Evolutionary conservation across 2,888 invertebrate species (phyloP).

Genomic region (Alviniconcha strummeri): DNA sequence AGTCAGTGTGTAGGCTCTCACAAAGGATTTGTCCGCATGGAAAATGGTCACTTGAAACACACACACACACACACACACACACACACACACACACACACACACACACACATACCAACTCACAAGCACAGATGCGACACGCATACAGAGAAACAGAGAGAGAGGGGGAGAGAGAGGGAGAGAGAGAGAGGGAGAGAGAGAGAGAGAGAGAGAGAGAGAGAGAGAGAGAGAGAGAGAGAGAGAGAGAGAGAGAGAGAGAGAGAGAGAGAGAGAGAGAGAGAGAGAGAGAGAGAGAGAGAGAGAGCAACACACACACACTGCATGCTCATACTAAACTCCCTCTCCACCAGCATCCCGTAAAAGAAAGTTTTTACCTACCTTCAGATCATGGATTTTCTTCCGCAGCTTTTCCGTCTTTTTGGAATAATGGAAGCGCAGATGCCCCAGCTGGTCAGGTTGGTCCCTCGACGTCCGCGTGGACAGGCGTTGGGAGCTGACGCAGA

Average conservation of each 20-base stretch:
- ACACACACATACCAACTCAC: background rate
- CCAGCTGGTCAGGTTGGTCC: background rate
- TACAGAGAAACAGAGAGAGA: too few relatives aligned
- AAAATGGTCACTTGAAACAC: background rate
- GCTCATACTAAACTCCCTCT: too few relatives aligned
- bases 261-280: too few relatives aligned
- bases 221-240: background rate
- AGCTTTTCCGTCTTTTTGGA: constrained; percentile 4
- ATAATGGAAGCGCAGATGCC: background rate
- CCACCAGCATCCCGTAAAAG: too few relatives aligned
- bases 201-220: background rate
- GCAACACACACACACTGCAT: too few relatives aligned
- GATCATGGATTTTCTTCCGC: background rate
- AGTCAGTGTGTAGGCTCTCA: background rate
- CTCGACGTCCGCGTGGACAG: too few relatives aligned
- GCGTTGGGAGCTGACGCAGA: too few relatives aligned
- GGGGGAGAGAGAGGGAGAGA: too few relatives aligned
- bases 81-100: background rate
- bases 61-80: constrained; percentile 2
- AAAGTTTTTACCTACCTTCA: background rate
- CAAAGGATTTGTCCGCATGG: too few relatives aligned
- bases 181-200: background rate
- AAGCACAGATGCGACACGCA: too few relatives aligned
- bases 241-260: too few relatives aligned
- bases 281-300: too few relatives aligned